These are phyloP conservation scores for Hassar affinis DNA, from an alignment of 2,113 vertebrate genomes.

Conservation along the genomic window DNA sequence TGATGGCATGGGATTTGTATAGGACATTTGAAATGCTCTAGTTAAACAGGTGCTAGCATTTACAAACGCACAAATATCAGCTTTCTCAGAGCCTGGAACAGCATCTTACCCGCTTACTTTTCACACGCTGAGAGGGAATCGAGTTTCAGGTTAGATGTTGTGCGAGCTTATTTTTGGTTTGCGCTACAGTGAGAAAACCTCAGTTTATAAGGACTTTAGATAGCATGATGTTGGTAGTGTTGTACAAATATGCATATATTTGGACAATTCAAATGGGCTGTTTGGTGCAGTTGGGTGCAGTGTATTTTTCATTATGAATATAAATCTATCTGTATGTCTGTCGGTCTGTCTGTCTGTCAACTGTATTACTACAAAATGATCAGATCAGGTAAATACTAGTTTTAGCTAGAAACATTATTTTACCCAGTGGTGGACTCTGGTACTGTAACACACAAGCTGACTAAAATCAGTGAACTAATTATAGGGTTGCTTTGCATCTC, in stretches of 20 bases:
- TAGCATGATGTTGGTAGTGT: not conserved
- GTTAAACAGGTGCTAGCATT: not conserved
- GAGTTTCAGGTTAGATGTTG: not conserved
- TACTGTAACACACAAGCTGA: not conserved
- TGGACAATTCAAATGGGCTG: not conserved
- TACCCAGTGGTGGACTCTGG: too few relatives aligned
- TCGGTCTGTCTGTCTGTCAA: not conserved
- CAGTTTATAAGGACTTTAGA: not conserved
- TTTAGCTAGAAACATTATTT: too few relatives aligned
- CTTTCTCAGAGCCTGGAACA: conserved; percentile 37
- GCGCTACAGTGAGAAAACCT: not conserved
- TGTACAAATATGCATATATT: not conserved
- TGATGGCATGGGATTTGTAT: not conserved
- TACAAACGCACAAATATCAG: conserved; percentile 30
- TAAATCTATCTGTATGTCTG: not conserved
- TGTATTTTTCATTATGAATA: not conserved
- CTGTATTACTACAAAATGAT: too few relatives aligned
- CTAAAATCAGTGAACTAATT: not conserved
- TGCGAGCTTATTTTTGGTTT: conserved; percentile 10
- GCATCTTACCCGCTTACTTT: not conserved
- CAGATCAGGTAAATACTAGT: too few relatives aligned
- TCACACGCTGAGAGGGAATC: not conserved
- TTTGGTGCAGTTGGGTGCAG: not conserved
- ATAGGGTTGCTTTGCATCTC: not conserved
- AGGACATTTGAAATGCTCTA: not conserved